Conservation (phyloP, 53 echinoderm and acorn worm species). For the Arbacia lixula region DNA sequence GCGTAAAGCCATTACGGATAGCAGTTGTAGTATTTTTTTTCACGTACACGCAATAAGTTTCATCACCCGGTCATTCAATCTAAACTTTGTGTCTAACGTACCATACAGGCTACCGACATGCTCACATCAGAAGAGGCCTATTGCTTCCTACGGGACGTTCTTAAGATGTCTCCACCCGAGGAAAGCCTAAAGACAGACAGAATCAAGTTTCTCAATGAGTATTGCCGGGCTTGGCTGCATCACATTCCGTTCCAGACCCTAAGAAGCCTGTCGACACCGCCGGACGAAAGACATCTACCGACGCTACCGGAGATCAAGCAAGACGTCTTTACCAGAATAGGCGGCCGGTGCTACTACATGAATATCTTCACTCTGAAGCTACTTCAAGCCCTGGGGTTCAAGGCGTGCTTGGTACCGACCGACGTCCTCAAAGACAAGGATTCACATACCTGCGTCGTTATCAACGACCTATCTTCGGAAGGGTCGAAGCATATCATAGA, state of each 20-base stretch:
- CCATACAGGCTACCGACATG: no score
- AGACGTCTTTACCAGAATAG: not conserved
- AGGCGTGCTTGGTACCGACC: slow-evolving; percentile 23
- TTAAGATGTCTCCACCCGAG: not conserved
- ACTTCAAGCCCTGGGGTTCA: slow-evolving; percentile 35
- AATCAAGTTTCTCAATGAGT: not conserved
- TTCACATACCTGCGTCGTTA: slow-evolving; percentile 37
- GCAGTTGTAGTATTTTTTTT: no score
- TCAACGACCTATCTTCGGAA: slow-evolving; percentile 18
- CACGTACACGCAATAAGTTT: no score
- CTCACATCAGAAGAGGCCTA: slow-evolving; percentile 13
- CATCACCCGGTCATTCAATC: no score
- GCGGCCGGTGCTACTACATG: slow-evolving; percentile 53
- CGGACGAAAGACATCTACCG: not conserved
- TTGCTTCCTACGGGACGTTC: slow-evolving; percentile 1
- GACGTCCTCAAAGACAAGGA: not conserved
- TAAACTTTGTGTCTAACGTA: no score
- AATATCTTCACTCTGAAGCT: slow-evolving; percentile 31
- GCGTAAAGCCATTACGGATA: no score
- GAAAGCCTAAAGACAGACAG: not conserved
- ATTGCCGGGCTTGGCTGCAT: not conserved
- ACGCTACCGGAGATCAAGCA: slow-evolving; percentile 16
- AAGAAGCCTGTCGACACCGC: not conserved
- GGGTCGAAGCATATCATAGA: slow-evolving; percentile 49
- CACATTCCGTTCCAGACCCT: not conserved